These are phyloP conservation scores for Caenorhabditis inopinata DNA, from an alignment of 1,140 invertebrate genomes.

Conservation along the genomic window DNA sequence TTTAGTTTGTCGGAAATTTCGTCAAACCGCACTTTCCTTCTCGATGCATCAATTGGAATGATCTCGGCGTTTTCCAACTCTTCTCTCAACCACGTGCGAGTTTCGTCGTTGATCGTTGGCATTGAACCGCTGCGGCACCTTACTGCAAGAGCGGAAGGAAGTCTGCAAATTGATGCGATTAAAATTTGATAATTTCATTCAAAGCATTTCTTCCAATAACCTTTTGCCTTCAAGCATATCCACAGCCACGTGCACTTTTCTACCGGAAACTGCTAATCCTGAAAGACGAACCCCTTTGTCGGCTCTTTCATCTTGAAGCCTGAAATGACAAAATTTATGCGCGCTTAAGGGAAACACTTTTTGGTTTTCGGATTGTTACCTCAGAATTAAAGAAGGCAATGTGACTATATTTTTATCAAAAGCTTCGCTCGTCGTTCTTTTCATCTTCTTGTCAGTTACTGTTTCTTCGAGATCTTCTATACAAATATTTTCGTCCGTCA, in stretches of 20 bases:
- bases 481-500: conserved; percentile 23
- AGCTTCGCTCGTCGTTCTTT: not conserved
- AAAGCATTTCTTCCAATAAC: not conserved
- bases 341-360: no score
- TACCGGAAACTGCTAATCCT: not conserved
- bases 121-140: conserved; percentile 17
- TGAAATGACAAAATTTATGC: conserved; percentile 1
- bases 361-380: not conserved
- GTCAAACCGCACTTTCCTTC: conserved; percentile 33
- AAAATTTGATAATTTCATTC: not conserved
- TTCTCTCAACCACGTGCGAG: conserved; percentile 37
- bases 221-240: conserved; percentile 6
- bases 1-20: conserved; percentile 8
- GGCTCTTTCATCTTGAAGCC: conserved; percentile 5
- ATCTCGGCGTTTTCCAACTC: conserved; percentile 40
- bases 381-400: conserved; percentile 27
- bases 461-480: conserved; percentile 29
- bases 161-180: not conserved
- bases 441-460: conserved; percentile 5
- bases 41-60: conserved; percentile 36
- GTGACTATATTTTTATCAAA: conserved; percentile 29
- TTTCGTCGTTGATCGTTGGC: conserved; percentile 28
- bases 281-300: conserved; percentile 30
- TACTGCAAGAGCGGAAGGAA: not conserved
- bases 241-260: not conserved